Percentiles rank a stretch among this genome's conserved stretches.
Conservation (phyloP, 2,113 vertebrate genomes). For the Marmota flaviventris region DNA sequence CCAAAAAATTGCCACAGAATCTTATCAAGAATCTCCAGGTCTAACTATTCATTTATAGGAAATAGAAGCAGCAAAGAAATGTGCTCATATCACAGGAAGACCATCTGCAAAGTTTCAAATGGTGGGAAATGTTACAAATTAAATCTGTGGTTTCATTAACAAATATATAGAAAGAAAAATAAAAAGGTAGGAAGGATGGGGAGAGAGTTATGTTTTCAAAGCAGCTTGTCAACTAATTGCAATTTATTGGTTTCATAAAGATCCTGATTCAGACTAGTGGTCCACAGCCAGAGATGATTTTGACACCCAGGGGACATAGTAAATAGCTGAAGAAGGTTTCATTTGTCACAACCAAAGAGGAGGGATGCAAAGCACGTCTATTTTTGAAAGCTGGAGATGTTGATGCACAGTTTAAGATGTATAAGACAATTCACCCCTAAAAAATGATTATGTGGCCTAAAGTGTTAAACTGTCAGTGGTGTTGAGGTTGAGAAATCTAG, state of each 20-base stretch:
- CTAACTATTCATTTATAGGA: background rate
- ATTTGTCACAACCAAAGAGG: no score
- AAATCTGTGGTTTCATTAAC: background rate
- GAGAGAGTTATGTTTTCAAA: background rate
- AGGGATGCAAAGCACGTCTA: accelerated
- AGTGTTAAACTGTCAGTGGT: background rate
- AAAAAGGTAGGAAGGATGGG: background rate
- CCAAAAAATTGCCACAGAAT: background rate
- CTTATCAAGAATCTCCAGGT: background rate
- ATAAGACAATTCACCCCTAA: background rate
- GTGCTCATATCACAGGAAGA: background rate
- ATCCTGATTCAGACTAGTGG: background rate
- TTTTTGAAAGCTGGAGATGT: background rate
- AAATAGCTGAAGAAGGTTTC: background rate
- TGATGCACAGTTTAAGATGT: background rate
- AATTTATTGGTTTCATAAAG: background rate
- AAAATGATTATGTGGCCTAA: background rate
- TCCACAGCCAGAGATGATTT: background rate
- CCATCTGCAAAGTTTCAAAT: background rate
- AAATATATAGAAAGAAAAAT: background rate
- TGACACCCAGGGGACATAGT: background rate
- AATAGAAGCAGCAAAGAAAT: background rate
- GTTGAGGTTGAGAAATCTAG: background rate
- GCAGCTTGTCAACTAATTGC: background rate
- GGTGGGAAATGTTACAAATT: background rate